Evolutionary conservation across 2,888 invertebrate genomes (phyloP), one percentile per base, ranked within the genome.

Genomic region (Drosophila colorata): DNA sequence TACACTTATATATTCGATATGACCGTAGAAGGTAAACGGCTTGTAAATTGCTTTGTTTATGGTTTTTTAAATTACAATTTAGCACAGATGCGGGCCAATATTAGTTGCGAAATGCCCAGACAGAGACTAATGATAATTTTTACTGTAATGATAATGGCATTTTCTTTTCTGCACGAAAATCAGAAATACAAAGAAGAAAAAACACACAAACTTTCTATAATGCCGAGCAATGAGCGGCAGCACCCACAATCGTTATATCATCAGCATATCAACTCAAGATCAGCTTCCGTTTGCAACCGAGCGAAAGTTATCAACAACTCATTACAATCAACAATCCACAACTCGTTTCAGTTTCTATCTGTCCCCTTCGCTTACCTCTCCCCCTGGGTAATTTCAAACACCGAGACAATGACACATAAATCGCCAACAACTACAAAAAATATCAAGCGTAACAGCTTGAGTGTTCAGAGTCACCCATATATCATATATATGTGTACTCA

Each of bases 351-450:
- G 59, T 74, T 80, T 48, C 35, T 14, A 14, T 37, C 68, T 40
- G 16, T 40, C 25, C 23, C 33, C 41, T 18, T 47, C 68, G 38
- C 49, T 55, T 61, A 57, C 31, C 31, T 11, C 9, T 2, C 5
- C 1, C 23, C 72, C 33, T 28, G 65, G 67, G 87, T 84, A 87
- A 81, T 81, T 81, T 65, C 85, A 70, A 72, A 73, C 67, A 59
- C 65, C 85, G 59, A 87, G 87, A 87, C 81, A 82, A 82, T 82
- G 81, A 87, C 75, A 84, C 63, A 87, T 70, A 86, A 83, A 87
- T 70, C 80, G 80, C 51, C 37, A 48, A 55, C 31, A 64, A 31
- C 23, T 8, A 41, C 51, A 35, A 18, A 48, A 40, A 63, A 61
- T 71, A 81, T 81, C 79, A 78, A 74, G 81, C 81, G 79, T 85